Evolutionary conservation across 2,113 vertebrate species (phyloP), one percentile per base, ranked within the genome.

Genomic region (Apteryx mantelli): DNA sequence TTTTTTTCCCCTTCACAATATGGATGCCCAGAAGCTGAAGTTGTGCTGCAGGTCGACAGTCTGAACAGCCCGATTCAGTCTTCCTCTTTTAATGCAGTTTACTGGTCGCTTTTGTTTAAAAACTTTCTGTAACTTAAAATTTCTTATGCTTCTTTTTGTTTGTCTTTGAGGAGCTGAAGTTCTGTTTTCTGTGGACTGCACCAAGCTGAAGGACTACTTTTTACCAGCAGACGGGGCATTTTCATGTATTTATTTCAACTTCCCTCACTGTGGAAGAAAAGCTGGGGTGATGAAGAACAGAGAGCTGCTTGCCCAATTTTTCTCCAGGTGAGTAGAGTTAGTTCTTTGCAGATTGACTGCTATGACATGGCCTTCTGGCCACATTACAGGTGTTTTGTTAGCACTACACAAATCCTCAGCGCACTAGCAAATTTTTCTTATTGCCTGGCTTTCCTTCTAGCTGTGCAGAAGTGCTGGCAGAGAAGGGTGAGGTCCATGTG

Each of bases 261-360:
- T 99, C 65, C 99, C 99, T 11, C 99, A 99, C 95, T 99, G 98
- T 20, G 99, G 99, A n/a, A 99, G 99, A 61, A 99, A 99, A 97
- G 98, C 99, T 18, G 99, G 99, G 4, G 99, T 99, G 28, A 99
- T 98, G 94, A 99, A 98, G 98, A 99, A 99, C 84, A 98, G 99
- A 73, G 97, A 98, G 42, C 98, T 99, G 40, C 98, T 99, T 22
- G 98, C 97, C 30, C 96, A 53, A 79, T 99, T 99, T 97, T 99
- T 99, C 91, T 97, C 58, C n/a, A 99, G 99, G 99, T 99, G 97
- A 98, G 96, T 13, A 44, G 28, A 4, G 48, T 16, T 9, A 46
- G 53, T 18, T 24, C 44, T 13, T 0, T 52, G 48, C 30, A 50
- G 2, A 34, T 5, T 4, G 34, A 3, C 17, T 36, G 28, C 76